Evolutionary conservation across 2,888 invertebrate genomes (phyloP), one percentile per base, ranked within the genome.

Genomic region (Leuctra nigra): DNA sequence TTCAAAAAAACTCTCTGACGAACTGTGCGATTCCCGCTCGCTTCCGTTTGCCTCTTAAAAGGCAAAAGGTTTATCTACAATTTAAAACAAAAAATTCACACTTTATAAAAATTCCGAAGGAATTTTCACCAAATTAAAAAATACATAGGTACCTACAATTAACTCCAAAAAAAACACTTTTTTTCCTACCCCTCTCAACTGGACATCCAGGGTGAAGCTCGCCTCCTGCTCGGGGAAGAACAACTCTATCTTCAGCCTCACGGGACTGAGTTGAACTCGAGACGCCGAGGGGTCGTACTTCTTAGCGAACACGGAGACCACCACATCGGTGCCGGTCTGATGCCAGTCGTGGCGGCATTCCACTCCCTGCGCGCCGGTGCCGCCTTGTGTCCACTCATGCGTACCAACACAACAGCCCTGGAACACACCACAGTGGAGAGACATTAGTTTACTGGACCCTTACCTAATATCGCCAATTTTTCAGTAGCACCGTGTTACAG

Each of bases 331-430:
- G 0, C 84, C 84, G 0, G 96, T 97, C 75, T 98, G 97, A 74
- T 96, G 93, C 90, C 94, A 95, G 70, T 98, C 97, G 78, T 89
- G 85, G 22, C 95, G 82, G 68, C 96, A 96, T 57, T 82, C 77
- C 1, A 81, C 75, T 47, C 76, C 79, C 50, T 77, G 76, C 7
- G 41, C 25, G 38, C 50, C 60, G 68, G 84, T 85, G 74, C 87
- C 84, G 70, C 84, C 81, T 61, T 77, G 75, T 53, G 79, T 76
- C 96, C 97, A 99, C 59, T 85, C 75, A 73, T 99, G 99, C 48
- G 77, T 77, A 4, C 95, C 97, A 57, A 78, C 77, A 3, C 80
- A 77, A 69, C 99, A 99, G 0, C 99, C 99, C 53, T 50, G 36
- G 22, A n/a, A n/a, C n/a, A n/a, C n/a, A n/a, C n/a, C n/a, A n/a